A percentile compares a stretch with the other conserved stretches of the same genome.
These are phyloP conservation scores for Orthonevra nobilis DNA, from an alignment of 2,888 invertebrate species.

Conservation along the genomic window DNA sequence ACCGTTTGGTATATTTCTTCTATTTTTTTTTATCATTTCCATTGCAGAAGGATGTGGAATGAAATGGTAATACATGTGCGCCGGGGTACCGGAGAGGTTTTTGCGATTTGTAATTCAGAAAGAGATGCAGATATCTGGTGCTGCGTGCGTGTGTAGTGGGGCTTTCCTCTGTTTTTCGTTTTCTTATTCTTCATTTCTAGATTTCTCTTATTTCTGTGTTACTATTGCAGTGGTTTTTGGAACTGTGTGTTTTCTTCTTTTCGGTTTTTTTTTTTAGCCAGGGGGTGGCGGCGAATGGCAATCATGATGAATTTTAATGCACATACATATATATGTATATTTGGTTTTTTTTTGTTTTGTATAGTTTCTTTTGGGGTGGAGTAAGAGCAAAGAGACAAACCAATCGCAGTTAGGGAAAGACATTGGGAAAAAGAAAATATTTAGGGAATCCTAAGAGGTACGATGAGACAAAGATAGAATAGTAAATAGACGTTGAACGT, in stretches of 20 bases:
- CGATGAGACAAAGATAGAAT: slow-evolving; percentile 26
- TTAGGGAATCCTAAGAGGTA: slow-evolving; percentile 36
- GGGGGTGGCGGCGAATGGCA: not conserved
- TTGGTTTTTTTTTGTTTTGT: not conserved
- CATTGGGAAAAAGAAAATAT: slow-evolving; percentile 38
- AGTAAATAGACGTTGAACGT: not conserved
- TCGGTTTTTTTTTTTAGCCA: not conserved
- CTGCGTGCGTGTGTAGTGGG: slow-evolving; percentile 20
- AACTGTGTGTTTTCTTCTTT: too few relatives aligned
- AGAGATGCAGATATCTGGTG: slow-evolving; percentile 34
- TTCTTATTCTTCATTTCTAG: slow-evolving; percentile 13
- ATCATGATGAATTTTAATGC: slow-evolving; percentile 47
- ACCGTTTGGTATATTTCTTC: too few relatives aligned
- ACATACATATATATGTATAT: slow-evolving; percentile 48
- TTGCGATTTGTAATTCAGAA: slow-evolving; percentile 60
- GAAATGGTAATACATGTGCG: slow-evolving; percentile 62
- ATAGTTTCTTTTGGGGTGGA: slow-evolving; percentile 57
- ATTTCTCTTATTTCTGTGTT: slow-evolving; percentile 63
- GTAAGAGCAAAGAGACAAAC: slow-evolving; percentile 69
- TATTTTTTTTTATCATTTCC: too few relatives aligned
- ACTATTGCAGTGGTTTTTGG: slow-evolving; percentile 54
- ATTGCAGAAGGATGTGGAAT: slow-evolving; percentile 42
- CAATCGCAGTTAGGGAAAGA: slow-evolving; percentile 68
- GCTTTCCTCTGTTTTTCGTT: slow-evolving; percentile 35
- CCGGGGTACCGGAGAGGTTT: slow-evolving; percentile 57